Base-by-base conservation (phyloP, 2,113 vertebrate species). In the Pelecanoides urinatrix region DNA sequence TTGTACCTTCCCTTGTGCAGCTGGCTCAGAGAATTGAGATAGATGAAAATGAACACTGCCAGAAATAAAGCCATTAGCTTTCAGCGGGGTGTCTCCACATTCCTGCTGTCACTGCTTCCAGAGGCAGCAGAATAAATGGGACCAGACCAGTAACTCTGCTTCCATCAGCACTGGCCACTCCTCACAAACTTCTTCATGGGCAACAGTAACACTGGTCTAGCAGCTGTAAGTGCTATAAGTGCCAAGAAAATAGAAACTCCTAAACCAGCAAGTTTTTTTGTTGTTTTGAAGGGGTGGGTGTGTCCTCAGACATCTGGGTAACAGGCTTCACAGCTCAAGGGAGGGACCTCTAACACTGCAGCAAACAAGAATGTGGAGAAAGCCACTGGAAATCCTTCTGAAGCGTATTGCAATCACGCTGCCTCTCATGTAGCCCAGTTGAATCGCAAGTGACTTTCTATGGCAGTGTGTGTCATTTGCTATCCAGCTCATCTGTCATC, bases 401-500 rank as follows among this genome's bases (percentile, higher is more conserved):
- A 58, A 42, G 21, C 12, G 9, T 44, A 19, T 13, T 32, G 7
- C 47, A 42, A 13, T 23, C 81, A 47, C 0, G 0, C 47, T 56
- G 34, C 68, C 29, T 67, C 18, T 75, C 52, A 52, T 0, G 0
- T 18, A 23, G 23, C 47, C 67, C 68, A 67, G 52, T 9, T 16
- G 27, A 72, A 76, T 6, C 7, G 21, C 53, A 49, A 30, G n/a
- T 67, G 52, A 67, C 36, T 62, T 79, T 47, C 52, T 34, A 18
- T 0, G 0, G 36, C 53, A 68, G 29, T 17, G 9, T 76, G 45
- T 85, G 59, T 68, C 63, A 63, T 34, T 53, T 80, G 62, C 62
- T 84, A 45, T 11, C 67, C 29, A 55, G 25, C n/a, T 62, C n/a
- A 30, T 42, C 50, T 56, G 50, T 44, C 70, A 66, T 14, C 61